phyloP scores from a whole-genome alignment of 1,140 invertebrate genomes.

The Zophobas atratus region DNA sequence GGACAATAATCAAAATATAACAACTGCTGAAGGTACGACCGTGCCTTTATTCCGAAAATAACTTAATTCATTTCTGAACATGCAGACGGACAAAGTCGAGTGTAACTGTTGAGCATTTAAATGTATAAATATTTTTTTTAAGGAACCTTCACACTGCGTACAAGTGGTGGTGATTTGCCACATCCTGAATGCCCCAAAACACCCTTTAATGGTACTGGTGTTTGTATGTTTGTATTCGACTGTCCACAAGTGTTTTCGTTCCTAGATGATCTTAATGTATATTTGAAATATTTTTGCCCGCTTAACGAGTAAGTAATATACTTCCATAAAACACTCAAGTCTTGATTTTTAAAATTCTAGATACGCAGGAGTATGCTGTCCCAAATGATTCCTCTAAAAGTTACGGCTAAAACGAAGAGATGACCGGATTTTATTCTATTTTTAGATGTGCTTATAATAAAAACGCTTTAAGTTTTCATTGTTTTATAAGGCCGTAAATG shows the following conservation, averaged over 20 bases:
- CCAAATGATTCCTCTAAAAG: too few relatives aligned
- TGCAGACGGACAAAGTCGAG: too few relatives aligned
- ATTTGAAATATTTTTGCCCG: slow-evolving; percentile 15
- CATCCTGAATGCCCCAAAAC: slow-evolving; percentile 16
- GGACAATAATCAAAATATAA: slow-evolving; percentile 13
- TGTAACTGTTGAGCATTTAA: background rate
- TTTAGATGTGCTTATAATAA: too few relatives aligned
- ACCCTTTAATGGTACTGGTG: slow-evolving; percentile 15
- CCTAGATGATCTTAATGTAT: background rate
- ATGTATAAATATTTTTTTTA: background rate
- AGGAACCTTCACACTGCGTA: slow-evolving; percentile 8
- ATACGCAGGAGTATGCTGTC: too few relatives aligned
- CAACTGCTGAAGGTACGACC: background rate
- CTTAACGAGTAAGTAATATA: slow-evolving; percentile 17
- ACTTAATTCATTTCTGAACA: too few relatives aligned
- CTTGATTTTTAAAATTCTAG: too few relatives aligned
- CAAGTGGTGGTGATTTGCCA: background rate
- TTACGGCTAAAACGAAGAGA: too few relatives aligned
- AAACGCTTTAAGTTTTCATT: too few relatives aligned
- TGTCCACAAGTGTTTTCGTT: slow-evolving; percentile 10
- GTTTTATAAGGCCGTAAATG: too few relatives aligned
- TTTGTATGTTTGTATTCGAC: slow-evolving; percentile 3
- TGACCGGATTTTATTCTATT: too few relatives aligned
- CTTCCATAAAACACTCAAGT: too few relatives aligned
- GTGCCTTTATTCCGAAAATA: too few relatives aligned